These are phyloP conservation scores for Pachyrhynchus sulphureomaculatus DNA, from an alignment of 1,140 invertebrate species.

Conservation along the genomic window DNA sequence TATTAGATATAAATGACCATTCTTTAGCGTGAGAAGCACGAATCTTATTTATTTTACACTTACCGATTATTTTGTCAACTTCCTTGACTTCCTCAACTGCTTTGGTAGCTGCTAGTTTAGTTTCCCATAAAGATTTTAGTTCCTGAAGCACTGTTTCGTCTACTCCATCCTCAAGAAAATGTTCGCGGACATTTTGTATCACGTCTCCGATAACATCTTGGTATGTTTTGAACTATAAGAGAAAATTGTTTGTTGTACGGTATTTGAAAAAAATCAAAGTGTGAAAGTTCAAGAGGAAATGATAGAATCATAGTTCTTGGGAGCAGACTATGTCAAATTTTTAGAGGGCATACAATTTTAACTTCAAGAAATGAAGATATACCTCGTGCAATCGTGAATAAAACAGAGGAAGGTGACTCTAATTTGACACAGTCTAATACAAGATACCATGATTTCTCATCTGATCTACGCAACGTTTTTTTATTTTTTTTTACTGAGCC, in stretches of 20 bases:
- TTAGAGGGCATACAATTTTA: too few relatives aligned
- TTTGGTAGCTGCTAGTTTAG: constrained; percentile 84
- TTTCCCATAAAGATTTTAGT: constrained; percentile 92
- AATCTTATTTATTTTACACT: too few relatives aligned
- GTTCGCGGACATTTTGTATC: constrained; percentile 86
- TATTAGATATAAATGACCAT: too few relatives aligned
- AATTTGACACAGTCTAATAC: not conserved
- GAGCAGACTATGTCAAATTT: too few relatives aligned
- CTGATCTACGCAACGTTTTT: not conserved
- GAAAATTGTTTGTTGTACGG: too few relatives aligned
- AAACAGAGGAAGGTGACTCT: not conserved
- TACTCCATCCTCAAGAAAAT: constrained; percentile 95
- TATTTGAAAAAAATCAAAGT: too few relatives aligned
- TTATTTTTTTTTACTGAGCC: too few relatives aligned
- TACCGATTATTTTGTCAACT: constrained; percentile 19
- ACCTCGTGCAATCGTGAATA: too few relatives aligned
- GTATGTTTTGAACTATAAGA: constrained; percentile 58
- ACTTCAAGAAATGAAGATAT: too few relatives aligned
- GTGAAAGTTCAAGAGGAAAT: too few relatives aligned
- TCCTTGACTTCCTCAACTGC: constrained; percentile 59
- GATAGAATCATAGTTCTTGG: too few relatives aligned
- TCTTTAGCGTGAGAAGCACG: too few relatives aligned
- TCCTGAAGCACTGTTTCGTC: constrained; percentile 96
- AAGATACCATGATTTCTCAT: not conserved
- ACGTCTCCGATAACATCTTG: constrained; percentile 96